Evolutionary conservation across 2,888 invertebrate species (phyloP).

Genomic region (Trichopria drosophilae): DNA sequence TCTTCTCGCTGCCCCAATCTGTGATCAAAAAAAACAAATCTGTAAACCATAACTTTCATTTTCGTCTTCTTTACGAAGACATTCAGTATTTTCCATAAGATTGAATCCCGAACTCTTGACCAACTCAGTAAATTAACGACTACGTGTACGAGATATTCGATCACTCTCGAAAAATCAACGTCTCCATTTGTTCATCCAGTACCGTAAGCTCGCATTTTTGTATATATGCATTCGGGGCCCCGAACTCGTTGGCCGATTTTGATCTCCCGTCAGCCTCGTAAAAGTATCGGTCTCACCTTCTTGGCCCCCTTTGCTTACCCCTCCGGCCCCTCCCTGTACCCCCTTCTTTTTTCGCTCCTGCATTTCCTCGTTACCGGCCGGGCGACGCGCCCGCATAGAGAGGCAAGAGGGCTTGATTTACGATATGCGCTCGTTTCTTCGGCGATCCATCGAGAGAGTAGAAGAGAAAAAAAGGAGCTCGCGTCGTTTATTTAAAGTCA

Average conservation of each 20-base stretch:
- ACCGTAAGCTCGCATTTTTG: too few species aligned
- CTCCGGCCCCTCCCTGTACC: conserved; percentile 4
- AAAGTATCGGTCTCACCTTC: conserved; percentile 23
- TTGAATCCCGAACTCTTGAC: too few species aligned
- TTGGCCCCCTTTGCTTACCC: conserved; percentile 15
- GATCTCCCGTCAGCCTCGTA: conserved; percentile 19
- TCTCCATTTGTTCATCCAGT: too few species aligned
- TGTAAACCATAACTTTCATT: too few species aligned
- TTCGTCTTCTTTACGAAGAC: too few species aligned
- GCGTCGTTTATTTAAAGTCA: conserved; percentile 54
- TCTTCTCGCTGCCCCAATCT: too few species aligned
- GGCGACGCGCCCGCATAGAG: conserved; percentile 23
- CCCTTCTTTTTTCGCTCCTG: conserved; percentile 20
- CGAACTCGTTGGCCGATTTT: conserved; percentile 25
- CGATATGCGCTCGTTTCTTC: conserved; percentile 38
- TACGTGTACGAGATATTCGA: too few species aligned
- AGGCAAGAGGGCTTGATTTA: conserved; percentile 37
- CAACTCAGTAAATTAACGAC: too few species aligned
- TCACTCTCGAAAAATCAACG: too few species aligned
- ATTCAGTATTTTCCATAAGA: too few species aligned
- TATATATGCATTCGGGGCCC: too few species aligned
- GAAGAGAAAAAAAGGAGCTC: conserved; percentile 38
- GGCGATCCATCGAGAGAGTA: conserved; percentile 36
- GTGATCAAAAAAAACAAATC: too few species aligned
- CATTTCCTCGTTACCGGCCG: conserved; percentile 31